Percentiles rank a stretch among this genome's conserved stretches.
Conservation (phyloP, 2,797 vertebrate genomes). For the Fundulus diaphanus region DNA sequence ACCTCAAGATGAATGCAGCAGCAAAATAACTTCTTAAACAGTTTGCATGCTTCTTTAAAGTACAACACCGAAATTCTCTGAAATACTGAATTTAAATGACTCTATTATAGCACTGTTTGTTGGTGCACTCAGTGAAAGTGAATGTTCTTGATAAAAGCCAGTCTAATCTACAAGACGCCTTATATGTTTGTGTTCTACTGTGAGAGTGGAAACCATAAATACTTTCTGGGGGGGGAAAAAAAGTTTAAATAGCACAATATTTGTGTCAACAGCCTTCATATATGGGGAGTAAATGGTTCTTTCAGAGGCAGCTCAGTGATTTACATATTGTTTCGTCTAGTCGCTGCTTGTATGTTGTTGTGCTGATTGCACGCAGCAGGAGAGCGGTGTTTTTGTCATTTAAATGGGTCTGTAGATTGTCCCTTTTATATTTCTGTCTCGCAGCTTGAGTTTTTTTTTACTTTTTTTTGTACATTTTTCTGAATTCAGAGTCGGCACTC, state of each 20-base stretch:
- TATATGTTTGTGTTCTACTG: slow-evolving; percentile 10
- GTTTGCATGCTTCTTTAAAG: slow-evolving; percentile 12
- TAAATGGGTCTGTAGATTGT: slow-evolving; percentile 44
- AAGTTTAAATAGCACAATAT: slow-evolving; percentile 11
- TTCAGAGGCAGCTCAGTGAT: slow-evolving; percentile 22
- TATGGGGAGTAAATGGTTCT: slow-evolving; percentile 20
- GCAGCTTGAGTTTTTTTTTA: slow-evolving; percentile 40
- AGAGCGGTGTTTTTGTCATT: slow-evolving; percentile 36
- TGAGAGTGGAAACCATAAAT: slow-evolving; percentile 13
- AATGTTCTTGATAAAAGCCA: slow-evolving; percentile 28
- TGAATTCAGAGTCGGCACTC: slow-evolving; percentile 31
- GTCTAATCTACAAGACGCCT: slow-evolving; percentile 13
- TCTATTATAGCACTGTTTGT: slow-evolving; percentile 12
- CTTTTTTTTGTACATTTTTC: slow-evolving; percentile 6
- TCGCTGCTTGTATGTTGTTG: slow-evolving; percentile 35
- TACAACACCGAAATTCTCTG: slow-evolving; percentile 8
- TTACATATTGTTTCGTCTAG: slow-evolving; percentile 41
- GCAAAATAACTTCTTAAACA: neutral
- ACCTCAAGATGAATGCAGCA: slow-evolving; percentile 9
- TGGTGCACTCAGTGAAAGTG: slow-evolving; percentile 3
- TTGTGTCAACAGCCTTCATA: slow-evolving; percentile 10
- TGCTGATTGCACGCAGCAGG: slow-evolving; percentile 56
- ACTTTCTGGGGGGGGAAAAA: neutral
- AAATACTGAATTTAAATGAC: slow-evolving; percentile 10
- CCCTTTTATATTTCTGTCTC: slow-evolving; percentile 44